Evolutionary conservation across 2,113 vertebrate species (phyloP).

Genomic region (Urocitellus parryii): DNA sequence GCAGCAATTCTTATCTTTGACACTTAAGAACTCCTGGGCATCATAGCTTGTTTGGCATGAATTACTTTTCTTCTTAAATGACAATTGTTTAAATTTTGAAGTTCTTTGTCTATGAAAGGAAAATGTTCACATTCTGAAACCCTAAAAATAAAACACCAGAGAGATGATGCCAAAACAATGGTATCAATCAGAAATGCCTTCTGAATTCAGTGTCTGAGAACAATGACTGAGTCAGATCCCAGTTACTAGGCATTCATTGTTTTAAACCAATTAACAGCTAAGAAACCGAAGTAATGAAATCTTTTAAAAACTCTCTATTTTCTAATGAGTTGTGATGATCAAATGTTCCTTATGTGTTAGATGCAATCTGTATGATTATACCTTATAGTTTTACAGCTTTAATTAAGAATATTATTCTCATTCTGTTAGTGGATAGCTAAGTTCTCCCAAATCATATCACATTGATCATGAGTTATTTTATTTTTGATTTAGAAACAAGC

Average conservation of each 20-base stretch:
- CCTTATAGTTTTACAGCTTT: conserved; percentile 5
- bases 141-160: conserved; percentile 76
- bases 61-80: conserved; percentile 57
- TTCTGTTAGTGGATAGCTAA: neutral
- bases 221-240: conserved; percentile 50
- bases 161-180: conserved; percentile 74
- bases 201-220: conserved; percentile 31
- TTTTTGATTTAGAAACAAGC: conserved; percentile 42
- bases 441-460: neutral
- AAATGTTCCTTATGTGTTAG: neutral
- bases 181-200: conserved; percentile 70
- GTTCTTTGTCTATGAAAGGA: conserved; percentile 73
- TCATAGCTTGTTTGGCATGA: conserved; percentile 58
- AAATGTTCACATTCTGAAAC: conserved; percentile 76
- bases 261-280: conserved; percentile 55
- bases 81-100: conserved; percentile 73
- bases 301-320: conserved; percentile 46
- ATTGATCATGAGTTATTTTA: neutral
- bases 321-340: conserved; percentile 21
- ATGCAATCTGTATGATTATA: neutral
- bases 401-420: neutral
- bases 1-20: conserved; percentile 49
- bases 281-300: conserved; percentile 56
- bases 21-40: conserved; percentile 11
- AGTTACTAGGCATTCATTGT: conserved; percentile 63